These are phyloP conservation scores for Anaspis maculata DNA, from an alignment of 2,888 invertebrate genomes.

Conservation along the genomic window DNA sequence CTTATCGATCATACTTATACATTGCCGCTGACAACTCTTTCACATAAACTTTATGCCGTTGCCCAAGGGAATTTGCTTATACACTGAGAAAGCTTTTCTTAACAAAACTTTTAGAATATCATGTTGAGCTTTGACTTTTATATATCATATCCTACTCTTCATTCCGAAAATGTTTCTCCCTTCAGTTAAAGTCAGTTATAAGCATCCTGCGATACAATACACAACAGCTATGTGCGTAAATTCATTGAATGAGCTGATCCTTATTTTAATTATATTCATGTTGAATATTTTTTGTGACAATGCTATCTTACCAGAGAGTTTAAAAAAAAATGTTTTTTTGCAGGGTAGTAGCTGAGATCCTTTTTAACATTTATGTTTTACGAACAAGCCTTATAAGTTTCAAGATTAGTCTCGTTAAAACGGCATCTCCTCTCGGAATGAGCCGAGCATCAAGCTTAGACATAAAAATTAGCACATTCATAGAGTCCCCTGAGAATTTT, in stretches of 20 bases:
- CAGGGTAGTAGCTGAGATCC: slow-evolving; percentile 13
- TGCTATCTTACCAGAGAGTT: too few relatives aligned
- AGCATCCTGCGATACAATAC: too few relatives aligned
- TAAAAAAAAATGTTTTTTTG: slow-evolving; percentile 2
- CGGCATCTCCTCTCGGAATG: slow-evolving; percentile 24
- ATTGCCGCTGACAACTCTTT: slow-evolving; percentile 40
- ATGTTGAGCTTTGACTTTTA: slow-evolving; percentile 36
- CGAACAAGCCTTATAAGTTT: slow-evolving; percentile 32
- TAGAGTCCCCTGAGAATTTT: slow-evolving; percentile 22
- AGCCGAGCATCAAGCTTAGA: slow-evolving; percentile 23
- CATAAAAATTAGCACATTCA: slow-evolving; percentile 33
- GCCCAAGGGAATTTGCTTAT: slow-evolving; percentile 36
- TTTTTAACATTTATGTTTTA: slow-evolving; percentile 26
- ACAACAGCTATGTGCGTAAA: too few relatives aligned
- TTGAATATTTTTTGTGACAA: too few relatives aligned
- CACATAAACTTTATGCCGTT: slow-evolving; percentile 36
- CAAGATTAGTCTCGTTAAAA: slow-evolving; percentile 33
- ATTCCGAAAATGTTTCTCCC: slow-evolving; percentile 16
- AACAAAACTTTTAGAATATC: slow-evolving; percentile 36
- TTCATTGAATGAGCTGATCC: too few relatives aligned
- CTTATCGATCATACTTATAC: slow-evolving; percentile 36
- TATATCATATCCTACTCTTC: slow-evolving; percentile 31
- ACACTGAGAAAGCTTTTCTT: slow-evolving; percentile 36
- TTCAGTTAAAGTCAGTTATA: too few relatives aligned
- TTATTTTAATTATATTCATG: too few relatives aligned